Base-by-base conservation (phyloP, 2,888 invertebrate species). In the Onchidella celtica region DNA sequence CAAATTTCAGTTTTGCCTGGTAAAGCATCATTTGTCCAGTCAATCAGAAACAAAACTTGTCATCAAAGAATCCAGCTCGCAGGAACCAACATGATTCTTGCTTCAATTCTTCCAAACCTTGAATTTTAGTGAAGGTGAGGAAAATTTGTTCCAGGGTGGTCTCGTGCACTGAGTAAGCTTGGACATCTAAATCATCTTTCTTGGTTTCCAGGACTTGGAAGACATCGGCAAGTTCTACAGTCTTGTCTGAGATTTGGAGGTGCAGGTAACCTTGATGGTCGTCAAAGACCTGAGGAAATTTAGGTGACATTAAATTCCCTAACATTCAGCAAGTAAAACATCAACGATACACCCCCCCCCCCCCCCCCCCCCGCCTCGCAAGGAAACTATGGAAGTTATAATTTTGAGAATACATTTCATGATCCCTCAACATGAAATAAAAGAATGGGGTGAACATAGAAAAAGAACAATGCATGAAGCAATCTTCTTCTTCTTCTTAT, bases 211-310 rank as follows among this genome's bases (percentile, higher is more conserved):
- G 90, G 55, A 87, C 85, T 4, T 89, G 89, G 86, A 93, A 93
- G 27, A 93, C 88, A 76, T 90, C 87, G 1, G 92, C 90, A 81
- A 93, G 86, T 21, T 91, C 90, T 32, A 92, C 88, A 73, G 85
- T 85, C 11, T 87, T 85, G 78, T 92, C 89, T 32, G 89, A 89
- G 59, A 93, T 90, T 72, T 83, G 81, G 17, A 83, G 72, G 55
- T 81, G 83, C 17, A 90, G 83, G 74, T 87, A 86, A 83, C 92
- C 93, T 89, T 93, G 96, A 95, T 96, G 96, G 88, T 96, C 95
- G 85, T 97, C 96, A 77, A 95, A 95, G 3, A 96, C 93, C 0
- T 94, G 94, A 84, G 24, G n/a, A n/a, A n/a, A n/a, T n/a, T n/a
- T n/a, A n/a, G n/a, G n/a, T n/a, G n/a, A 14, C 27, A n/a, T n/a